phyloP scores from a whole-genome alignment of 1,140 invertebrate genomes.

The Lordiphosa collinella region DNA sequence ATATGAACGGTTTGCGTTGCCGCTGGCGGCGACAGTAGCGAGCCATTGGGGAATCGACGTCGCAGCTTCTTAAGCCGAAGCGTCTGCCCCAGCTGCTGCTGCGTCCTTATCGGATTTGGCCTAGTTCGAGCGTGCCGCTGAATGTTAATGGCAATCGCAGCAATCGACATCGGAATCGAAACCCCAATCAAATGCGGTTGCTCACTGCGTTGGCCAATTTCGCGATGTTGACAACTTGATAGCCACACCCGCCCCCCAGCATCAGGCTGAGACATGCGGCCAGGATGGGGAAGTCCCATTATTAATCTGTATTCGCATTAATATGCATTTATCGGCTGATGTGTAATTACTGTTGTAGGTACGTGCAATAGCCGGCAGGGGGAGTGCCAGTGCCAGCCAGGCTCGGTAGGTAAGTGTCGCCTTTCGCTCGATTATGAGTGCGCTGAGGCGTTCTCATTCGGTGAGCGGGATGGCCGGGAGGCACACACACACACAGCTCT shows the following conservation, averaged over 20 bases:
- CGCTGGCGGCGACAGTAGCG: slow-evolving; percentile 46
- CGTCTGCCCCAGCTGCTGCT: slow-evolving; percentile 14
- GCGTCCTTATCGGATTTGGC: slow-evolving; percentile 42
- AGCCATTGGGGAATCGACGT: slow-evolving; percentile 50
- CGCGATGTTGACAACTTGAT: slow-evolving; percentile 24
- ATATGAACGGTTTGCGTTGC: slow-evolving; percentile 55
- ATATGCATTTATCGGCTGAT: slow-evolving; percentile 6
- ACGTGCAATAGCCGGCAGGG: background rate
- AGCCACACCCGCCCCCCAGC: background rate
- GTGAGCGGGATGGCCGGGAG: too few species aligned
- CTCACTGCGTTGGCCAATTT: slow-evolving; percentile 20
- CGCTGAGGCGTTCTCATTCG: slow-evolving; percentile 9
- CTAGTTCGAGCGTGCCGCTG: slow-evolving; percentile 42
- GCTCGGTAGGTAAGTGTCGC: background rate
- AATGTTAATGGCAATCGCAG: slow-evolving; percentile 55
- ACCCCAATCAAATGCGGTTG: slow-evolving; percentile 15
- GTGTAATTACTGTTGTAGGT: slow-evolving; percentile 1
- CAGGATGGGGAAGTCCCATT: background rate
- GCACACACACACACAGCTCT: background rate
- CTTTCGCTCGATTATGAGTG: slow-evolving; percentile 10
- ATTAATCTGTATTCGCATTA: background rate
- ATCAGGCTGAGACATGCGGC: background rate
- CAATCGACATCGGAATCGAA: slow-evolving; percentile 43
- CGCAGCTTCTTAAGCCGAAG: slow-evolving; percentile 19
- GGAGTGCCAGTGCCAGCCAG: background rate